Conservation (phyloP, 2,113 vertebrate species). For the Ophthalmolycus amberensis region DNA sequence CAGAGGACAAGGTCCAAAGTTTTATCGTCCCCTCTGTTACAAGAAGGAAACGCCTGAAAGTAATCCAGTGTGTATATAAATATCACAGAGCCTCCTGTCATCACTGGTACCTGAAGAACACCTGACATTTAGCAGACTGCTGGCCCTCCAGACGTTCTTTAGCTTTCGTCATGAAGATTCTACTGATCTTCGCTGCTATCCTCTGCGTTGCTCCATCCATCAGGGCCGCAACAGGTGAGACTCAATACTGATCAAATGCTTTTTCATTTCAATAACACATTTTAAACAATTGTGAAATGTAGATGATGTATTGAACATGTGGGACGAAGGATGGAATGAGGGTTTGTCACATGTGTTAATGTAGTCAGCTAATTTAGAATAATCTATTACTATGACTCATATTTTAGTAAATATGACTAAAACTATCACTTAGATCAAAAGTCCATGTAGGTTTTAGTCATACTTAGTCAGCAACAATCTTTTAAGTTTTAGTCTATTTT, state of each 20-base stretch:
- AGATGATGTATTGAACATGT: neutral
- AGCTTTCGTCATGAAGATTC: slow-evolving; percentile 19
- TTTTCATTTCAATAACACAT: neutral
- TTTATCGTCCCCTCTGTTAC: neutral
- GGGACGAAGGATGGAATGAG: neutral
- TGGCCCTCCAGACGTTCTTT: neutral
- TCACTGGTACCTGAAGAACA: neutral
- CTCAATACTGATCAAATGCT: neutral
- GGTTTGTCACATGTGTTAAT: neutral
- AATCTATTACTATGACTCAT: neutral
- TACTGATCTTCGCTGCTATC: slow-evolving; percentile 6
- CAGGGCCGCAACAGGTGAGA: slow-evolving; percentile 25
- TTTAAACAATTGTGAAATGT: neutral
- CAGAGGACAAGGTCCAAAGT: neutral
- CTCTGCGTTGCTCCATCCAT: slow-evolving; percentile 1
- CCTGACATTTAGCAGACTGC: neutral
- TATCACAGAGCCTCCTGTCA: neutral
- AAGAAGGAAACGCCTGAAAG: neutral
- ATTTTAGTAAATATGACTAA: no score
- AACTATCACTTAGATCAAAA: no score
- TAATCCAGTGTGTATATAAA: neutral
- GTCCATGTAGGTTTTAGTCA: no score
- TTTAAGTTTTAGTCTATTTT: no score
- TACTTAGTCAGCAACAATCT: no score
- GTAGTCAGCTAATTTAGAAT: neutral